Percentiles rank a stretch among this genome's conserved stretches.
Conservation (phyloP, 2,888 invertebrate genomes). For the Drosophila multiciliata region DNA sequence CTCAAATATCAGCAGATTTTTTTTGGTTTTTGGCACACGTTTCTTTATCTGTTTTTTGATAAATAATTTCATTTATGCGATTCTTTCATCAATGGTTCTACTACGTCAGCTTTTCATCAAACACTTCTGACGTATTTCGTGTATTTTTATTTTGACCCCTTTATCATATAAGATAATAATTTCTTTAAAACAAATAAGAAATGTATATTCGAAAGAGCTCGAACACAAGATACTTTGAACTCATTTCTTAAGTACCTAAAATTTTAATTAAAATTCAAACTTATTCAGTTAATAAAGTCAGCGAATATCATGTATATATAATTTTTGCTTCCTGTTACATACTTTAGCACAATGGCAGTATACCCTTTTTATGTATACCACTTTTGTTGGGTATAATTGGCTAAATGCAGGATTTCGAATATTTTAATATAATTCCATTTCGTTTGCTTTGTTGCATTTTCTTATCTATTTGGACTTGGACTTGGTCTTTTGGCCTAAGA, state of each 20-base stretch:
- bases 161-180: neutral
- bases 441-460: neutral
- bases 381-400: neutral
- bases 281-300: neutral
- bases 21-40: constrained; percentile 6
- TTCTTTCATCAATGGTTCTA: neutral
- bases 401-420: neutral
- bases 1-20: constrained; percentile 19
- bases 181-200: neutral
- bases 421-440: neutral
- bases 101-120: neutral
- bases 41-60: constrained; percentile 2
- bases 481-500: neutral
- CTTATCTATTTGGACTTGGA: neutral
- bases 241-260: neutral
- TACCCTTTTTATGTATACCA: neutral
- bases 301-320: neutral
- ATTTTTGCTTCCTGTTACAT: neutral
- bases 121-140: neutral
- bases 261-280: neutral
- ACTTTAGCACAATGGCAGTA: neutral
- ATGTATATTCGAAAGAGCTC: neutral
- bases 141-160: neutral
- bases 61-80: neutral
- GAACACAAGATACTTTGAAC: neutral